Conservation (phyloP, 2,888 invertebrate species). For the Eugnorisma glareosa region DNA sequence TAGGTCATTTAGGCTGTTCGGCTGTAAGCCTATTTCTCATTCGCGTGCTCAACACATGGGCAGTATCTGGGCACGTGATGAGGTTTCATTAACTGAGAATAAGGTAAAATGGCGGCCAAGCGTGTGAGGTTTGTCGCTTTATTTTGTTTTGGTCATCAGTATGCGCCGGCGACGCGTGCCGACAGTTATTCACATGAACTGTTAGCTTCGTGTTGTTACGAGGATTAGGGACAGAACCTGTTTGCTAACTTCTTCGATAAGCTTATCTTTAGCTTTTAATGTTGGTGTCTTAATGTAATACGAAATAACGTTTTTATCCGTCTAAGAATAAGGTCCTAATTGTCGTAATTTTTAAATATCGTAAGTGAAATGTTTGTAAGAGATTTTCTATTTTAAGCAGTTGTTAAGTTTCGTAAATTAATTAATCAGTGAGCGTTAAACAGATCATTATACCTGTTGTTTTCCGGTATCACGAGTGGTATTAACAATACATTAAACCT, state of each 20-base stretch:
- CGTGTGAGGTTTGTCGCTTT: slow-evolving; percentile 66
- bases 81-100: slow-evolving; percentile 72
- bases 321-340: slow-evolving; percentile 33
- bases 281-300: slow-evolving; percentile 33
- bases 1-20: slow-evolving; percentile 44
- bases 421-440: slow-evolving; percentile 17
- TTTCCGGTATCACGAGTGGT: slow-evolving; percentile 21
- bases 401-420: slow-evolving; percentile 46
- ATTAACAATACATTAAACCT: neutral
- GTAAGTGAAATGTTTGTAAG: slow-evolving; percentile 36
- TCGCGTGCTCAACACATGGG: slow-evolving; percentile 51
- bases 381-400: slow-evolving; percentile 28
- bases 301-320: slow-evolving; percentile 21
- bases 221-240: slow-evolving; percentile 74
- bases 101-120: slow-evolving; percentile 77
- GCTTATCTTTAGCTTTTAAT: slow-evolving; percentile 31
- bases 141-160: slow-evolving; percentile 80
- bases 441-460: slow-evolving; percentile 29
- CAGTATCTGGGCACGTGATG: slow-evolving; percentile 72
- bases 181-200: slow-evolving; percentile 86
- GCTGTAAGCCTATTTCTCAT: slow-evolving; percentile 30
- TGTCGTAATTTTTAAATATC: slow-evolving; percentile 17
- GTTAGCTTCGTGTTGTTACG: slow-evolving; percentile 68
- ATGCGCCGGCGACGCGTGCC: slow-evolving; percentile 71
- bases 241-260: slow-evolving; percentile 28